A percentile compares a stretch with the other conserved stretches of the same genome.
phyloP scores from a whole-genome alignment of 2,888 invertebrate genomes.

The Chymomyza procnemis region DNA sequence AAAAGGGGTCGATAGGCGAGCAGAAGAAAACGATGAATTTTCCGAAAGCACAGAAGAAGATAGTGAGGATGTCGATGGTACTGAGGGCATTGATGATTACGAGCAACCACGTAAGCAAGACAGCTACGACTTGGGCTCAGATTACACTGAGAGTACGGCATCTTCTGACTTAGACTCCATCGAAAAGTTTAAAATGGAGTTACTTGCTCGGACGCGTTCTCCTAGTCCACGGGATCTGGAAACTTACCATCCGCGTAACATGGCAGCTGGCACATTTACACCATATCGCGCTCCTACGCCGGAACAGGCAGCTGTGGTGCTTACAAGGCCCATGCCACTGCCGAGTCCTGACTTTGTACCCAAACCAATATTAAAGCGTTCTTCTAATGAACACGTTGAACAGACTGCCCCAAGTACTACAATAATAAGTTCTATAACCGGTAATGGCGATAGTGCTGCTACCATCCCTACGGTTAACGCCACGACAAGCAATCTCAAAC shows the following conservation, averaged over 20 bases:
- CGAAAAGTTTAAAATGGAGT: constrained; percentile 77
- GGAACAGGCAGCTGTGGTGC: constrained; percentile 81
- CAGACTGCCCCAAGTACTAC: constrained; percentile 60
- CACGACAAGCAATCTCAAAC: constrained; percentile 33
- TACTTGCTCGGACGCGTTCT: constrained; percentile 75
- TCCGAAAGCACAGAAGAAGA: constrained; percentile 75
- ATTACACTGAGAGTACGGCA: constrained; percentile 83
- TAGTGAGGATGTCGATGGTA: constrained; percentile 51
- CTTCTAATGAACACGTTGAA: constrained; percentile 77
- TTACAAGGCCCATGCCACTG: constrained; percentile 82
- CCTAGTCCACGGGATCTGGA: constrained; percentile 81
- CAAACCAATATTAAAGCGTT: constrained; percentile 87
- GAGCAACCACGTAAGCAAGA: constrained; percentile 52
- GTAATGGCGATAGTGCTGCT: neutral
- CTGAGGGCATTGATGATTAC: constrained; percentile 64
- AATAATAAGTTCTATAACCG: constrained; percentile 3
- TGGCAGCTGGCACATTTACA: constrained; percentile 77
- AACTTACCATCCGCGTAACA: constrained; percentile 84
- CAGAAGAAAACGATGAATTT: constrained; percentile 45
- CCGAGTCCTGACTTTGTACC: constrained; percentile 86
- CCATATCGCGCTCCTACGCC: constrained; percentile 78
- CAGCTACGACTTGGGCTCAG: constrained; percentile 80
- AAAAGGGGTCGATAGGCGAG: constrained; percentile 12
- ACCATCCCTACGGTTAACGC: neutral
- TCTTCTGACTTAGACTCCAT: constrained; percentile 79